Base-by-base conservation (phyloP, 2,888 invertebrate genomes). In the Camponotus fellah region DNA sequence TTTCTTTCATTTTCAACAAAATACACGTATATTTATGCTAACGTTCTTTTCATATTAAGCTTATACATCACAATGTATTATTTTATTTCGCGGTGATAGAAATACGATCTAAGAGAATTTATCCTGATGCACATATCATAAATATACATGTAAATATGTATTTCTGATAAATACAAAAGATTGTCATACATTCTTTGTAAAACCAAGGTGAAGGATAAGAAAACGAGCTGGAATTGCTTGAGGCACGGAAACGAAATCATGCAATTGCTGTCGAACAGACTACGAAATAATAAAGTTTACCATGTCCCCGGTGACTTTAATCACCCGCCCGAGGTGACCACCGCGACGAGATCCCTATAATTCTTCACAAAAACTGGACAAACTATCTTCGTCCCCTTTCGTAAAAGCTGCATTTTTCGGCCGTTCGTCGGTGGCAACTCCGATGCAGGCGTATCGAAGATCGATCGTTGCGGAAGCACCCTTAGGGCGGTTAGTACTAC, bases 401-500 rank as follows among this genome's bases (percentile, higher is more conserved):
- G 49, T 68, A 83, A 79, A 74, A 75, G 68, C 40, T 66, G 34
- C 40, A 66, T 82, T 87, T 89, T 82, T 85, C 84, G 75, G 37
- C 81, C 83, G 76, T 71, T 74, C 71, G 64, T 80, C 85, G 77
- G 85, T 87, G 82, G 85, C 84, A 79, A 86, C 77, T 83, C 82
- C 64, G 64, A 74, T 76, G 56, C 43, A 46, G 32, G 37, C 49
- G 34, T 40, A 71, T 83, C 77, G 82, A 40, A 88, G 71, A 83
- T 68, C 84, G 83, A 89, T 87, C 84, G 88, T 62, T 83, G 84
- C 86, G 84, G 83, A 85, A 83, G 83, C 79, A 72, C 71, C 88
- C 86, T 84, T 56, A 71, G 79, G 88, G 82, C 76, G 43, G 49
- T 53, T n/a, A 82, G 72, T 80, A 72, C 89, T 84, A 53, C n/a